Evolutionary conservation across 2,888 invertebrate genomes (phyloP), one percentile per base, ranked within the genome.

Genomic region (Plagodis dolabraria): DNA sequence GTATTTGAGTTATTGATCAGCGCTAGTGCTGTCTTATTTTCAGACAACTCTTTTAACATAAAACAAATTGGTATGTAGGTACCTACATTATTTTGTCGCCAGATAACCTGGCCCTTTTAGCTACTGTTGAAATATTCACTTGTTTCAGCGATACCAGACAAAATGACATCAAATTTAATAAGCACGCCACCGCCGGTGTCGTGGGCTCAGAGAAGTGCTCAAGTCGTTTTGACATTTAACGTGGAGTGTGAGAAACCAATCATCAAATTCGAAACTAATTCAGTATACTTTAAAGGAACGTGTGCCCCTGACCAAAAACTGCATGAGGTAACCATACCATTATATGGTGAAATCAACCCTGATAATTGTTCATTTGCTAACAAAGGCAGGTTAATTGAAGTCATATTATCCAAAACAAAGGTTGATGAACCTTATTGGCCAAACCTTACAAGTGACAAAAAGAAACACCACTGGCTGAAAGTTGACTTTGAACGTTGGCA

Each of bases 401-500:
- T 96, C 70, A 87, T 95, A 67, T 93, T 96, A 76, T 87, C 89
- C 58, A 96, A 96, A 94, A 94, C 93, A 86, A 87, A 85, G 89
- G 92, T 81, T 84, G 94, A 85, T 54, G 96, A 96, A 64, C 94
- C 96, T 5, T 98, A 95, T 83, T 99, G 99, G 99, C 96, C 98
- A 47, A 88, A 96, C 63, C 93, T 99, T 65, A 96, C 97, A 47
- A 96, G 96, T 84, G 97, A 97, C 72, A 96, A 95, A 75, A 96
- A 95, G 84, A 98, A 99, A 92, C 95, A 96, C 77, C 98, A 98
- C 85, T 99, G 98, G 98, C 94, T 99, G 68, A 99, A 98, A 93
- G 96, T 98, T 70, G 99, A 99, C 84, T 99, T 99, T 85, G 96
- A 97, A 82, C 98, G 98, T 89, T 99, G 99, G 99, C 96, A 96